A percentile compares a stretch with the other conserved stretches of the same genome.
These are phyloP conservation scores for Characodon lateralis DNA, from an alignment of 2,797 vertebrate genomes.

Conservation along the genomic window DNA sequence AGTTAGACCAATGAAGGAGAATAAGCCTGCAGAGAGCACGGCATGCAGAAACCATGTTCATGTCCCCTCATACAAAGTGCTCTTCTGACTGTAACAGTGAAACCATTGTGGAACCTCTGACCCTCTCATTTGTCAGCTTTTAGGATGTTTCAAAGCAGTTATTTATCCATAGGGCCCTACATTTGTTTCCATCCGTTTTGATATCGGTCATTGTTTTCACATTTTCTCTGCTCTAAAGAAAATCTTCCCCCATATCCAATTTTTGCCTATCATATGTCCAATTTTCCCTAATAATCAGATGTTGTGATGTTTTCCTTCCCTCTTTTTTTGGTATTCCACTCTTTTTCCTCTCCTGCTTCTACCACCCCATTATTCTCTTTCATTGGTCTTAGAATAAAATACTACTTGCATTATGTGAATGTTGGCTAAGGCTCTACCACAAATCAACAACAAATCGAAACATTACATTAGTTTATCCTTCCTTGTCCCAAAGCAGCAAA, in stretches of 20 bases:
- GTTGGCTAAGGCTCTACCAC: conserved; percentile 32
- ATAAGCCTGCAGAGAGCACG: conserved; percentile 37
- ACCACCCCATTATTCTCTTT: conserved; percentile 51
- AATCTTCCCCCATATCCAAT: conserved; percentile 70
- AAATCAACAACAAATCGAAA: conserved; percentile 67
- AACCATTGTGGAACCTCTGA: conserved; percentile 63
- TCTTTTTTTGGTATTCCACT: conserved; percentile 45
- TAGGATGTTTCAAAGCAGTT: conserved; percentile 67
- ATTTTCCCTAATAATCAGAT: conserved; percentile 80
- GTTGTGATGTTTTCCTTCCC: conserved; percentile 71
- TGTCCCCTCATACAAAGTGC: conserved; percentile 51
- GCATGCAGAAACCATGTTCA: conserved; percentile 36
- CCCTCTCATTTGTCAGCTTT: conserved; percentile 74
- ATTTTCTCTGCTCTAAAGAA: conserved; percentile 60
- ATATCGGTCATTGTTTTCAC: conserved; percentile 74
- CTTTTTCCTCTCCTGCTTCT: conserved; percentile 47
- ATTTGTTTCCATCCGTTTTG: conserved; percentile 72
- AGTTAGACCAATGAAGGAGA: conserved; percentile 40
- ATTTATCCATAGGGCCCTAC: conserved; percentile 58
- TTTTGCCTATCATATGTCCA: conserved; percentile 71
- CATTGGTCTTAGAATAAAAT: conserved; percentile 33
- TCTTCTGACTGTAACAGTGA: conserved; percentile 53
- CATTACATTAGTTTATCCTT: conserved; percentile 62
- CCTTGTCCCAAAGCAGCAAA: conserved; percentile 42
- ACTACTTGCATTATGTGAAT: conserved; percentile 43